Base-by-base conservation (phyloP, 2,797 vertebrate species). In the Naso thynnoides region DNA sequence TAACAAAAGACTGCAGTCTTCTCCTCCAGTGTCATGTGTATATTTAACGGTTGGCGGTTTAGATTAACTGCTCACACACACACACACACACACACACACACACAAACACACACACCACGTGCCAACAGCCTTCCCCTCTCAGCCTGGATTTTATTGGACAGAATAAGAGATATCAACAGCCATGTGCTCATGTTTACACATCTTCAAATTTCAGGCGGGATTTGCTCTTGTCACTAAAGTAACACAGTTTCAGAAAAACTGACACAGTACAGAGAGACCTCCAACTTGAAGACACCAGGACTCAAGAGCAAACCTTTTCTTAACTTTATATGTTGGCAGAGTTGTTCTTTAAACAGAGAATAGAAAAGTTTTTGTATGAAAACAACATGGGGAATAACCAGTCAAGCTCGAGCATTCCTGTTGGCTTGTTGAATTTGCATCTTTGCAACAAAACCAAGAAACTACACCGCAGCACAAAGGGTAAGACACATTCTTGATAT, bases 181-280 rank as follows among this genome's bases (percentile, higher is more conserved):
- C 93, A 93, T 87, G 82, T 93, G 92, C 58, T 88, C 49, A 24
- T 92, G 88, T 93, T 92, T 82, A 89, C 87, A 70, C 26, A 14
- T 52, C 86, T 94, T 92, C 92, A 93, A 95, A 92, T 76, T 92
- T 94, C 90, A 79, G 92, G 94, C 94, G 93, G 93, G 94, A 91
- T 55, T 86, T 70, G 21, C 24, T 56, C 49, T 19, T 24, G 13
- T 2, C 26, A 18, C 19, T 53, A 57, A 73, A 73, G 73, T 26
- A 49, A 44, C 11, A 50, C 38, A 39, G 15, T 23, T 45, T 38
- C 10, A 45, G 10, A 67, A 21, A 23, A 57, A 3, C 58, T 54
- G 5, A 6, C 52, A 56, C 10, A 23, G 4, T 0, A 3, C 1
- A 14, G 4, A 31, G 21, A 48, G 26, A 52, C 5, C 8, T 64